phyloP scores from a whole-genome alignment of 2,888 invertebrate species.

The Peribatodes rhomboidaria region DNA sequence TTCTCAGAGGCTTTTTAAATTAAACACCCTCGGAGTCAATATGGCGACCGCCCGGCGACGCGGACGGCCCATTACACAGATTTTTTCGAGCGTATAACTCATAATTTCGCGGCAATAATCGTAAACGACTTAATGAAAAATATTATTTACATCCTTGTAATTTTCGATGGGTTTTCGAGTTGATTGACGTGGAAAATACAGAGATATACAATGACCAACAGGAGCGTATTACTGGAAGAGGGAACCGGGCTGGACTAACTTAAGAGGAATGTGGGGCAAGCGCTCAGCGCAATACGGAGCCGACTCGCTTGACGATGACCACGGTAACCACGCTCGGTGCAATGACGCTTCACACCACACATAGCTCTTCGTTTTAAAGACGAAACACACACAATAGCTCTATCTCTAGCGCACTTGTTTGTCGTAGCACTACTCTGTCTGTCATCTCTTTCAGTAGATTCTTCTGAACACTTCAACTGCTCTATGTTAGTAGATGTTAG shows the following conservation, averaged over 20 bases:
- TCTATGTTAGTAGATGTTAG: slow-evolving; percentile 42
- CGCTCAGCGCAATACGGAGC: slow-evolving; percentile 67
- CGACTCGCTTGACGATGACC: slow-evolving; percentile 63
- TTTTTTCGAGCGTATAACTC: slow-evolving; percentile 54
- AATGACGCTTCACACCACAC: slow-evolving; percentile 28
- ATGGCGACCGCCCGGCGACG: slow-evolving; percentile 44
- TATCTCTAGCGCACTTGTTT: slow-evolving; percentile 43
- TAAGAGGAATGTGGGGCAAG: slow-evolving; percentile 93
- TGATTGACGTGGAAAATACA: slow-evolving; percentile 34
- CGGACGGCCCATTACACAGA: slow-evolving; percentile 40
- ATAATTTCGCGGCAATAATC: slow-evolving; percentile 58
- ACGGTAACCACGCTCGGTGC: slow-evolving; percentile 64
- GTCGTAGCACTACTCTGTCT: slow-evolving; percentile 34
- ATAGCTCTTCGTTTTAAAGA: slow-evolving; percentile 22
- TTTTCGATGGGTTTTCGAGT: slow-evolving; percentile 36
- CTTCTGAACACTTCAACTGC: slow-evolving; percentile 34
- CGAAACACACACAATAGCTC: slow-evolving; percentile 39
- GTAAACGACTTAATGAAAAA: slow-evolving; percentile 57
- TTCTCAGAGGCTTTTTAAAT: slow-evolving; percentile 62
- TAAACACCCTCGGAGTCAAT: slow-evolving; percentile 57
- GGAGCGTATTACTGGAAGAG: slow-evolving; percentile 91
- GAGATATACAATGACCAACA: slow-evolving; percentile 65
- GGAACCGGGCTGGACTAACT: slow-evolving; percentile 92
- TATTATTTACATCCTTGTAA: slow-evolving; percentile 42
- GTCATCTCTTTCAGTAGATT: slow-evolving; percentile 39